Conservation (phyloP, 2,797 vertebrate species). For the Pristis pectinata region DNA sequence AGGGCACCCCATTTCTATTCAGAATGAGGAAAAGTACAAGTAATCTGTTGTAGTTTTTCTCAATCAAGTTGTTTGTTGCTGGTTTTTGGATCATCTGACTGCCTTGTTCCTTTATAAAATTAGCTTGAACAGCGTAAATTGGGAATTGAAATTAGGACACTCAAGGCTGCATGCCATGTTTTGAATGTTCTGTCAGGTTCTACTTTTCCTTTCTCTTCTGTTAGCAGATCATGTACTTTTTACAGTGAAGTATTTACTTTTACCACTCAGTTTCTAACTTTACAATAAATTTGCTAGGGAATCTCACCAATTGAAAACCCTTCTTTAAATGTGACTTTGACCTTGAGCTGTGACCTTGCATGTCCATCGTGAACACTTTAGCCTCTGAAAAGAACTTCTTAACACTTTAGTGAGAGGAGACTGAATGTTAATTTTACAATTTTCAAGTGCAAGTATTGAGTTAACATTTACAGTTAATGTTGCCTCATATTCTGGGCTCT, state of each 20-base stretch:
- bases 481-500: not conserved
- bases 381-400: not conserved
- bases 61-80: not conserved
- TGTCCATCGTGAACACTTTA: not conserved
- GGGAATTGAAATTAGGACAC: not conserved
- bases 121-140: not conserved
- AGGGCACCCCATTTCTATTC: not conserved
- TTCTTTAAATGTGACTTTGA: not conserved
- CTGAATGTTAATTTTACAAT: not conserved
- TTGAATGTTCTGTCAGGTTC: not conserved
- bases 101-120: not conserved
- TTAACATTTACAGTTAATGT: not conserved
- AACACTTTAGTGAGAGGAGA: not conserved
- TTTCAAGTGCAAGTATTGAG: not conserved
- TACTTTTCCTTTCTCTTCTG: not conserved
- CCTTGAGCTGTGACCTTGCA: not conserved
- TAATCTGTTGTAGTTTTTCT: not conserved
- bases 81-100: not conserved
- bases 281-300: not conserved
- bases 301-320: not conserved
- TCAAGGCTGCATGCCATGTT: not conserved
- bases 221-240: not conserved
- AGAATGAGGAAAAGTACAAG: not conserved
- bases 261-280: not conserved
- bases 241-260: not conserved